A percentile compares a stretch with the other conserved stretches of the same genome.
phyloP scores from a whole-genome alignment of 2,888 invertebrate species.

The Xestobium rufovillosum region DNA sequence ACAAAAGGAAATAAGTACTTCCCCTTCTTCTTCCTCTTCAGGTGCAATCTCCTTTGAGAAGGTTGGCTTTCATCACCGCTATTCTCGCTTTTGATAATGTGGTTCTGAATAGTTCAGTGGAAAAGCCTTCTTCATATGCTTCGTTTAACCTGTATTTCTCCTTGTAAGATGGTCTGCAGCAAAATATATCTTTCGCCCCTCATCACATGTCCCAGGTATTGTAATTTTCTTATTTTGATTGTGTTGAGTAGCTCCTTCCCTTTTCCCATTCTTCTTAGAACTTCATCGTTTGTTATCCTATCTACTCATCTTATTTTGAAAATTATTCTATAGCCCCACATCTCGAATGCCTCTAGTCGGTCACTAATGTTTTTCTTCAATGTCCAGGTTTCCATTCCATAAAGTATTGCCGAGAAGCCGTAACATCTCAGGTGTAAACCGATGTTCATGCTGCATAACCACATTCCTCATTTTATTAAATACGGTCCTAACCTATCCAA shows the following conservation, averaged over 20 bases:
- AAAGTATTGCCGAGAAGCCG: not conserved
- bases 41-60: conserved; percentile 2
- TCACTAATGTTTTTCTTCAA: conserved; percentile 7
- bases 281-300: conserved; percentile 11
- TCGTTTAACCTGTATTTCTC: conserved; percentile 4
- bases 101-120: no score
- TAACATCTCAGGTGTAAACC: conserved; percentile 1
- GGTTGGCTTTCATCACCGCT: conserved; percentile 3
- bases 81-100: no score
- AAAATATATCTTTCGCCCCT: conserved; percentile 8
- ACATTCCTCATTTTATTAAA: conserved; percentile 2
- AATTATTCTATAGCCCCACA: conserved; percentile 10
- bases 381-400: conserved; percentile 7
- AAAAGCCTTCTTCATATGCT: not conserved
- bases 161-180: conserved; percentile 7
- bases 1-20: no score
- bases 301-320: conserved; percentile 9
- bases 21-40: no score
- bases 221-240: conserved; percentile 8
- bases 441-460: not conserved
- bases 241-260: conserved; percentile 8
- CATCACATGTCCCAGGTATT: conserved; percentile 10
- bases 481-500: not conserved
- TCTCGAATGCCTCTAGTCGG: conserved; percentile 7
- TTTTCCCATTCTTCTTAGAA: conserved; percentile 9